phyloP scores from a whole-genome alignment of 1,140 invertebrate species.

The Drosophila eugracilis region DNA sequence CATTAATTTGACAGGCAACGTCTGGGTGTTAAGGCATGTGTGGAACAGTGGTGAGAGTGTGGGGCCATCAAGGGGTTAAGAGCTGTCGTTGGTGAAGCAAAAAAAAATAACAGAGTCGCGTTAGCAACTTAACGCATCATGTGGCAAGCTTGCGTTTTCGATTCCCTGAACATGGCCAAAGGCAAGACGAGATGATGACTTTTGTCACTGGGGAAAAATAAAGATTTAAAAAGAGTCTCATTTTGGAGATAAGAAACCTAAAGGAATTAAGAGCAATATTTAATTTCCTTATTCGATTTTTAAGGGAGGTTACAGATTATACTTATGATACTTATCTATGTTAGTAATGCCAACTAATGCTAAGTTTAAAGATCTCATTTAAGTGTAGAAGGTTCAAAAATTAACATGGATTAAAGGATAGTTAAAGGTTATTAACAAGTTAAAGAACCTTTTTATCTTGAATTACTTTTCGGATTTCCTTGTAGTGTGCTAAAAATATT shows the following conservation, averaged over 20 bases:
- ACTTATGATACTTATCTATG: too few relatives aligned
- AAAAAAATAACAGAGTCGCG: conserved; percentile 8
- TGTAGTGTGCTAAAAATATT: neutral
- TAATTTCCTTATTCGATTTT: too few relatives aligned
- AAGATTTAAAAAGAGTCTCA: neutral
- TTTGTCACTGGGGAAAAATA: neutral
- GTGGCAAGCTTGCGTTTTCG: conserved; percentile 19
- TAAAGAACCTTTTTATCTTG: too few relatives aligned
- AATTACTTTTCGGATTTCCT: too few relatives aligned
- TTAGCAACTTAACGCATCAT: conserved; percentile 33
- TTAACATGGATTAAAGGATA: too few relatives aligned
- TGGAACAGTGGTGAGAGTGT: neutral
- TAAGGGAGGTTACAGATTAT: too few relatives aligned
- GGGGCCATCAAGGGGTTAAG: conserved; percentile 37
- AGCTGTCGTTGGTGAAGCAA: conserved; percentile 9
- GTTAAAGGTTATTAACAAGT: too few relatives aligned
- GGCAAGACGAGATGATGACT: conserved; percentile 4
- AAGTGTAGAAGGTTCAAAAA: too few relatives aligned
- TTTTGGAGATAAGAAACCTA: neutral
- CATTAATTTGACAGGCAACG: conserved; percentile 48
- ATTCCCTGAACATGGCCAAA: conserved; percentile 14
- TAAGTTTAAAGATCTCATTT: too few relatives aligned
- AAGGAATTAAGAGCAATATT: neutral
- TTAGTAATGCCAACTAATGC: too few relatives aligned
- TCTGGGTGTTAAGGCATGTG: conserved; percentile 24